Evolutionary conservation across 2,888 invertebrate species (phyloP).

Genomic region (Mythimna vitellina): DNA sequence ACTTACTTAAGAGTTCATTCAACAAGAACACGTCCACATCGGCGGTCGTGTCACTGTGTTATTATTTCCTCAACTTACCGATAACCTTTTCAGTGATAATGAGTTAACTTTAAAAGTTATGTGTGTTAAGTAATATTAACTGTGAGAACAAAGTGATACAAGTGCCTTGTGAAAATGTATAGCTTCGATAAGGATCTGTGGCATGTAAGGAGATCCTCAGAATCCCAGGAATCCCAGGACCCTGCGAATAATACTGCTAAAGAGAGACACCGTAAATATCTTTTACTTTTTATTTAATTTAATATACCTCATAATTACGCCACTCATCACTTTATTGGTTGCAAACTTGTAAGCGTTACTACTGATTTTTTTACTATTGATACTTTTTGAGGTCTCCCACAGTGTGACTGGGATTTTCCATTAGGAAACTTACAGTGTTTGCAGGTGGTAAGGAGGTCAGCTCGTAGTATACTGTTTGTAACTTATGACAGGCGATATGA

Average conservation of each 20-base stretch:
- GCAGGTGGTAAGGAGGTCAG: background rate
- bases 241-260: conserved; percentile 64
- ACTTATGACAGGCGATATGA: background rate
- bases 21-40: conserved; percentile 33
- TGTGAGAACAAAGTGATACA: conserved; percentile 39
- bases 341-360: too few species aligned
- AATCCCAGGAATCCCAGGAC: conserved; percentile 71
- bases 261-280: conserved; percentile 72
- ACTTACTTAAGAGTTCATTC: conserved; percentile 55
- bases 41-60: conserved; percentile 56
- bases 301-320: background rate
- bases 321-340: background rate
- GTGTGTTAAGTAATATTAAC: conserved; percentile 43
- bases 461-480: background rate
- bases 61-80: conserved; percentile 44
- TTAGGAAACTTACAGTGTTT: background rate
- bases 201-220: conserved; percentile 83
- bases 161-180: conserved; percentile 77
- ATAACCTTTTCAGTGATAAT: conserved; percentile 64
- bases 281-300: background rate
- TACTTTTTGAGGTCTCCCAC: background rate
- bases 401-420: background rate
- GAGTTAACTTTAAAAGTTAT: conserved; percentile 40
- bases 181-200: conserved; percentile 88
- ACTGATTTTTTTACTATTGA: background rate